A percentile compares a stretch with the other conserved stretches of the same genome.
phyloP scores from a whole-genome alignment of 1,140 invertebrate genomes.

The Drosophila arawakana region DNA sequence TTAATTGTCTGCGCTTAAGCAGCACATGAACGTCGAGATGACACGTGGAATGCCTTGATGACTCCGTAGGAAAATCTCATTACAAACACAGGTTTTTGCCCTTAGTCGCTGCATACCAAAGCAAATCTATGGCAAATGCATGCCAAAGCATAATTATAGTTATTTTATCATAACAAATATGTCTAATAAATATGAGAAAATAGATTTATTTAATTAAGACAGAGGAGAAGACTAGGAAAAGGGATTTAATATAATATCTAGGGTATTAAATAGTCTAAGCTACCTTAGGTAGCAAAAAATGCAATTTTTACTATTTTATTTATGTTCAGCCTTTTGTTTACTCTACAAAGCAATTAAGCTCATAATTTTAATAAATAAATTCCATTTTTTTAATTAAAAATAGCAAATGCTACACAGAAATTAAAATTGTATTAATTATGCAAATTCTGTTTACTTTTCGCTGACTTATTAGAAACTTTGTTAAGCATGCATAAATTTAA shows the following conservation, averaged over 20 bases:
- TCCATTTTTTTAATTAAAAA: not conserved
- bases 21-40: constrained; percentile 24
- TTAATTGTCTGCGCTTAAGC: constrained; percentile 32
- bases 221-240: too few relatives aligned
- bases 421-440: constrained; percentile 26
- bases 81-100: constrained; percentile 23
- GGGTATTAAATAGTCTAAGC: not conserved
- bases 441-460: constrained; percentile 21
- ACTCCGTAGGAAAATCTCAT: constrained; percentile 28
- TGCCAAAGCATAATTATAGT: not conserved
- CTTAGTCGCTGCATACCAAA: not conserved
- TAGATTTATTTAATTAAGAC: too few relatives aligned
- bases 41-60: constrained; percentile 35
- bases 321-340: not conserved
- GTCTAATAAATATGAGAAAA: too few relatives aligned
- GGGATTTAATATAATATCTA: not conserved
- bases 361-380: not conserved
- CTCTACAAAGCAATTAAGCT: too few relatives aligned
- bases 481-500: not conserved
- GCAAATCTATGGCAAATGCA: constrained; percentile 32
- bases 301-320: too few relatives aligned
- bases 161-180: too few relatives aligned
- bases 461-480: not conserved
- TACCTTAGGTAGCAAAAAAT: too few relatives aligned
- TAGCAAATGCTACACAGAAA: constrained; percentile 7